Evolutionary conservation across 1,140 invertebrate species (phyloP), one percentile per base, ranked within the genome.

Genomic region (Melipona quadrifasciata): DNA sequence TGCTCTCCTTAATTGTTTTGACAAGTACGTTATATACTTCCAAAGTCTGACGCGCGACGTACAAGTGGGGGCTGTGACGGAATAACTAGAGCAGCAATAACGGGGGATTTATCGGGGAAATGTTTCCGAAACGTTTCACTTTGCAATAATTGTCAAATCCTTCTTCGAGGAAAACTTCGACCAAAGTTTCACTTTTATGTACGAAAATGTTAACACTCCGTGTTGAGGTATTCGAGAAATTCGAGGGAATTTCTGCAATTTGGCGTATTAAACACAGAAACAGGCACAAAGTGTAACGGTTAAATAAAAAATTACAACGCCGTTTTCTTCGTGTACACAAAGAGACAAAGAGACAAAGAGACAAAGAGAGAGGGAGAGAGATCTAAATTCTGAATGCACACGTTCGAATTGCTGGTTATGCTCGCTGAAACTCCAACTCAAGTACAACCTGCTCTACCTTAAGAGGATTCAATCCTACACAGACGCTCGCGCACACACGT

Each of bases 401-500:
- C n/a, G n/a, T 78, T 78, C 17, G 11, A 47, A 19, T 39, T 47
- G 58, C 24, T 64, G 14, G 34, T 51, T 78, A 24, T 31, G 47
- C 61, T 31, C 14, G 24, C 24, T 47, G n/a, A 17, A 77, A 61
- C 24, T 47, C 11, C 11, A 17, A 51, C 61, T 65, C 75, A 31
- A 75, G 55, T 34, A 31, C 61, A 24, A 27, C 16, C 3, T 27
- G 61, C 24, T 51, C 39, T 67, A 0, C 47, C 19, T 27, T 65
- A 67, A 53, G 76, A 78, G 64, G 47, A 65, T 78, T 78, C 61
- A 75, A 21, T 10, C n/a, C 19, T 21, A n/a, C 55, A 58, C 6
- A n/a, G 14, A 21, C 19, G 11, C 5, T 65, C 24, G 14, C 21
- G 24, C 51, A 27, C 51, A 27, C 34, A 76, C 10, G 10, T 55